Evolutionary conservation across 2,797 vertebrate genomes (phyloP).

Genomic region (Oceanodroma leucorhoa): DNA sequence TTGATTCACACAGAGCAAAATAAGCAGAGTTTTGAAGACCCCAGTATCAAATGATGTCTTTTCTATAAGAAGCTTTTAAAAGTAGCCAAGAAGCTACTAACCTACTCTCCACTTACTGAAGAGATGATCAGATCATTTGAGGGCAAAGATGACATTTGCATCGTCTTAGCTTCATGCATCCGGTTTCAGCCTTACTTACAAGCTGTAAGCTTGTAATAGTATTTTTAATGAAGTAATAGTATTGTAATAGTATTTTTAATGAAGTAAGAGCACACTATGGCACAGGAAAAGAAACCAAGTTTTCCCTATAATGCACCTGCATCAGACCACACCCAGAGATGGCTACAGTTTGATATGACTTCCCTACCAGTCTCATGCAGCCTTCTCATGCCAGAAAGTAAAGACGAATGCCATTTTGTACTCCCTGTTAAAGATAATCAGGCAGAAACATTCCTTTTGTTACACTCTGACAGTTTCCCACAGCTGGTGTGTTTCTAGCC

Average conservation of each 20-base stretch:
- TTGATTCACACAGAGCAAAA: background rate
- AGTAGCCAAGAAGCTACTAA: background rate
- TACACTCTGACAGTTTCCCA: background rate
- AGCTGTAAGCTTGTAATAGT: background rate
- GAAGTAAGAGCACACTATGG: fast-evolving
- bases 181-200: background rate
- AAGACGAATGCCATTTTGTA: background rate
- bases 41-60: background rate
- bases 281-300: background rate
- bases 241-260: background rate
- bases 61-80: background rate
- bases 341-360: background rate
- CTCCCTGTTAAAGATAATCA: background rate
- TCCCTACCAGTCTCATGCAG: background rate
- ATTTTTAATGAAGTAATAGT: background rate
- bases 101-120: background rate
- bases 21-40: background rate
- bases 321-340: background rate
- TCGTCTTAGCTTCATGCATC: background rate
- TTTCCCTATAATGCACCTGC: background rate
- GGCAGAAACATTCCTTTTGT: background rate
- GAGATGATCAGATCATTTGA: background rate
- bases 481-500: background rate
- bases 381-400: background rate
- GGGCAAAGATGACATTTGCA: background rate